A percentile compares a stretch with the other conserved stretches of the same genome.
Evolutionary conservation across 2,888 invertebrate genomes (phyloP).

Genomic region (Ophion obscuratus): DNA sequence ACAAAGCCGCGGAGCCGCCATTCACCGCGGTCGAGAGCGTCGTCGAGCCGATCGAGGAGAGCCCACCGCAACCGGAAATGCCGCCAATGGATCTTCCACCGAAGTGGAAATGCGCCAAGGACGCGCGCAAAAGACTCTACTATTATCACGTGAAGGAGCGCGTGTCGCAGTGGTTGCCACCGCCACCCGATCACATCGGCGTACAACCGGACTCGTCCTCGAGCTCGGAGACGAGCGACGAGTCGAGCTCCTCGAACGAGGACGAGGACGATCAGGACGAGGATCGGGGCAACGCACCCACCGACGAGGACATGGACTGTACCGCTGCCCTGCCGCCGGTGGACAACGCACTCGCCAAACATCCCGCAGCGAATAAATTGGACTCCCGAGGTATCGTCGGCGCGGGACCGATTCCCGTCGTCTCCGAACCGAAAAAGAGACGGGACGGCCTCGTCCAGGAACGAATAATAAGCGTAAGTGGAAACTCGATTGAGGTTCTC

Average conservation of each 20-base stretch:
- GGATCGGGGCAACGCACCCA: conserved; percentile 72
- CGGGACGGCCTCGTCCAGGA: conserved; percentile 87
- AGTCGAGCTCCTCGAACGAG: conserved; percentile 82
- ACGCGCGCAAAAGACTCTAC: conserved; percentile 93
- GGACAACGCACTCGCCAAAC: conserved; percentile 65
- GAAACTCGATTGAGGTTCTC: conserved; percentile 15
- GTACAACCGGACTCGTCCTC: conserved; percentile 81
- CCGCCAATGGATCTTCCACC: conserved; percentile 90
- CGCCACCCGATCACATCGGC: conserved; percentile 83
- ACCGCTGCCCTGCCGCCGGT: conserved; percentile 61
- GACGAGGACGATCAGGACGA: conserved; percentile 84
- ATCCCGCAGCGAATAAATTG: conserved; percentile 62
- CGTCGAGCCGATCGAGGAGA: conserved; percentile 60
- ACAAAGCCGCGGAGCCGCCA: conserved; percentile 68
- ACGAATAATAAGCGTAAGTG: conserved; percentile 88
- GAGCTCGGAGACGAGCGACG: conserved; percentile 85
- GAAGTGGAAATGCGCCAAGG: conserved; percentile 94
- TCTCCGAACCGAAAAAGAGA: conserved; percentile 82
- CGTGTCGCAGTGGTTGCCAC: conserved; percentile 92
- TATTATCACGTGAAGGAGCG: conserved; percentile 95
- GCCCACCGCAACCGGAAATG: conserved; percentile 70
- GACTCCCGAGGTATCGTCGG: conserved; percentile 64
- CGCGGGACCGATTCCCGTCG: conserved; percentile 39
- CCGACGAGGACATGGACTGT: conserved; percentile 75
- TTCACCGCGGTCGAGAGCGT: conserved; percentile 65